These are phyloP conservation scores for Pholis gunnellus DNA, from an alignment of 2,113 vertebrate genomes.

Conservation along the genomic window DNA sequence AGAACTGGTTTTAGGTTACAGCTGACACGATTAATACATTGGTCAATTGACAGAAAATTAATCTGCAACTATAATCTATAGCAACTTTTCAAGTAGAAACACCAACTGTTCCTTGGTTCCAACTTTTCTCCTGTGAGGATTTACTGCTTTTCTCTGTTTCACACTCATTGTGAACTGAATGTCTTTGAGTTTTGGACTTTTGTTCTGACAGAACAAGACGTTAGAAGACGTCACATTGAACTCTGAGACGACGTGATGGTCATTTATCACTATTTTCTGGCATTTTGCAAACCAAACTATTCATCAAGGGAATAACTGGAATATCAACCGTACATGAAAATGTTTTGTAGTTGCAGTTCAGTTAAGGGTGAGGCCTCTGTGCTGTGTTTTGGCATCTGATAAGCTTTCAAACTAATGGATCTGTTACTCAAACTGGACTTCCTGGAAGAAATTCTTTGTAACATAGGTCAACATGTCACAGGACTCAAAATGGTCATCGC, in stretches of 20 bases:
- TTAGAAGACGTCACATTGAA: background rate
- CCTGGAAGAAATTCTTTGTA: background rate
- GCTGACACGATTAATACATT: background rate
- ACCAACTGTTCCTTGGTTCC: background rate
- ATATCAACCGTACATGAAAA: background rate
- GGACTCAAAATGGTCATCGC: background rate
- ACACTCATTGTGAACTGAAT: background rate
- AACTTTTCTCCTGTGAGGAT: background rate
- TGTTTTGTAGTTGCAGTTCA: background rate
- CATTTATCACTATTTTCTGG: background rate
- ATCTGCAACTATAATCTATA: background rate
- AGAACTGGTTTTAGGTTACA: background rate
- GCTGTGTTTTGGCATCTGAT: background rate
- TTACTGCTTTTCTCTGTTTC: background rate
- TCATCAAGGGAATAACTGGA: background rate
- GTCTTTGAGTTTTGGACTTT: background rate
- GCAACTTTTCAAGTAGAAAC: background rate
- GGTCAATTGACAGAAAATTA: background rate
- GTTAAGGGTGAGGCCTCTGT: background rate
- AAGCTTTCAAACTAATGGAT: background rate
- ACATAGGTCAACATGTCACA: background rate
- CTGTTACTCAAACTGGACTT: conserved; percentile 11
- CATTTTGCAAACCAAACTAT: background rate
- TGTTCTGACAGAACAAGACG: background rate
- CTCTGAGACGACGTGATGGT: background rate